These are phyloP conservation scores for Pitangus sulphuratus DNA, from an alignment of 2,797 vertebrate genomes.

Conservation along the genomic window DNA sequence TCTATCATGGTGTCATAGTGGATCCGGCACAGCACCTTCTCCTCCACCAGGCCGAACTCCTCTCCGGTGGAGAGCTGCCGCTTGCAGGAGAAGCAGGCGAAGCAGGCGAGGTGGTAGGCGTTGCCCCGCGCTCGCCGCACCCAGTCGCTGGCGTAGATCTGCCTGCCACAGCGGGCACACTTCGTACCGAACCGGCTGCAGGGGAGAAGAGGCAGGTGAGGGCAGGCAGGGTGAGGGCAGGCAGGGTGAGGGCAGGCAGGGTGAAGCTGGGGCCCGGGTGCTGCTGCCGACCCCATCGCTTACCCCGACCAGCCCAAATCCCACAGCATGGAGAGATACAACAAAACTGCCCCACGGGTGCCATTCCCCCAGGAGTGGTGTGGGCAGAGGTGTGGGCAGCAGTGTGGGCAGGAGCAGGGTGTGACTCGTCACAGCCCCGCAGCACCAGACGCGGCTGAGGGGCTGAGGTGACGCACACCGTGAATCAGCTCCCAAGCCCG, in stretches of 20 bases:
- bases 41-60: slow-evolving; percentile 97
- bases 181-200: slow-evolving; percentile 98
- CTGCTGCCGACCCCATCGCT: rapidly evolving
- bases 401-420: background rate
- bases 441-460: background rate
- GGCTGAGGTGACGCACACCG: background rate
- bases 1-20: slow-evolving; percentile 99
- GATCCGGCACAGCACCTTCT: slow-evolving; percentile 96
- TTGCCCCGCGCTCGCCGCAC: slow-evolving; percentile 94
- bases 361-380: rapidly evolving
- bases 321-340: rapidly evolving
- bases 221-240: background rate
- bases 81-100: slow-evolving; percentile 98
- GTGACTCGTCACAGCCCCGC: rapidly evolving
- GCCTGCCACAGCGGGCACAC: slow-evolving; percentile 94
- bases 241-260: background rate
- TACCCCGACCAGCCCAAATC: rapidly evolving
- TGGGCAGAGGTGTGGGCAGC: background rate
- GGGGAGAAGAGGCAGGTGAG: background rate
- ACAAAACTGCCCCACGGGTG: rapidly evolving
- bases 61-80: slow-evolving; percentile 96
- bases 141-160: slow-evolving; percentile 99
- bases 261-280: rapidly evolving
- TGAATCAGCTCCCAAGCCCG: slow-evolving; percentile 16
- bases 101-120: slow-evolving; percentile 96